Evolutionary conservation across 2,113 vertebrate genomes (phyloP).

Genomic region (Sylvia atricapilla): DNA sequence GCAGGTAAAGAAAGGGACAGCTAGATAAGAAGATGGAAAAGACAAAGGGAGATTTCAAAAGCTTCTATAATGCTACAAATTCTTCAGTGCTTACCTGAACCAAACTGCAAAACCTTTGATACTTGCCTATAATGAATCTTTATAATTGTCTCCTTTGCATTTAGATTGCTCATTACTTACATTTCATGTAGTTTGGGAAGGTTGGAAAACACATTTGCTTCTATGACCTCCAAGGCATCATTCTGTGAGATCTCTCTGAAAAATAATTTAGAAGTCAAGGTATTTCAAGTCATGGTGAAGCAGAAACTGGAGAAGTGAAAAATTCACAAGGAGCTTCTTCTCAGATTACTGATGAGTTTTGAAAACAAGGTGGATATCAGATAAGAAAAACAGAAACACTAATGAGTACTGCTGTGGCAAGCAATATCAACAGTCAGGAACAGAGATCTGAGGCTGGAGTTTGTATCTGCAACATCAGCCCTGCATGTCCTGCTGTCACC

Average conservation of each 20-base stretch:
- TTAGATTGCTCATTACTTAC: slow-evolving; percentile 71
- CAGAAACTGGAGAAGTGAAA: background rate
- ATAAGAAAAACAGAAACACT: background rate
- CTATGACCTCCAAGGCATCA: slow-evolving; percentile 78
- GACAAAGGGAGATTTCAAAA: background rate
- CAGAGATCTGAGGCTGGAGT: background rate
- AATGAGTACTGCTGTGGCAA: background rate
- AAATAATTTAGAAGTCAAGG: slow-evolving; percentile 54
- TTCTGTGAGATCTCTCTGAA: slow-evolving; percentile 83
- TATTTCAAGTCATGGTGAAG: background rate
- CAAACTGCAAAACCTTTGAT: background rate
- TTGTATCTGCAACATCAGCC: background rate
- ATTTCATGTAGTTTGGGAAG: slow-evolving; percentile 80
- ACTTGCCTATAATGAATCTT: background rate
- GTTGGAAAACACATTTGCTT: slow-evolving; percentile 76
- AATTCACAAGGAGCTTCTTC: background rate
- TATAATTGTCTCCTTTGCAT: slow-evolving; percentile 16
- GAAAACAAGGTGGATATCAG: background rate
- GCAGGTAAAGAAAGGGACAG: background rate
- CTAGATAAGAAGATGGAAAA: background rate
- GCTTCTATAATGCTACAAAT: background rate
- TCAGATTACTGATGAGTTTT: background rate
- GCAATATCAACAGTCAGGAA: background rate
- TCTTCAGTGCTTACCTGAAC: background rate
- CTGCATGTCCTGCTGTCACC: background rate